These are phyloP conservation scores for Sycophila sp. DNA, from an alignment of 1,140 invertebrate genomes.

Conservation along the genomic window DNA sequence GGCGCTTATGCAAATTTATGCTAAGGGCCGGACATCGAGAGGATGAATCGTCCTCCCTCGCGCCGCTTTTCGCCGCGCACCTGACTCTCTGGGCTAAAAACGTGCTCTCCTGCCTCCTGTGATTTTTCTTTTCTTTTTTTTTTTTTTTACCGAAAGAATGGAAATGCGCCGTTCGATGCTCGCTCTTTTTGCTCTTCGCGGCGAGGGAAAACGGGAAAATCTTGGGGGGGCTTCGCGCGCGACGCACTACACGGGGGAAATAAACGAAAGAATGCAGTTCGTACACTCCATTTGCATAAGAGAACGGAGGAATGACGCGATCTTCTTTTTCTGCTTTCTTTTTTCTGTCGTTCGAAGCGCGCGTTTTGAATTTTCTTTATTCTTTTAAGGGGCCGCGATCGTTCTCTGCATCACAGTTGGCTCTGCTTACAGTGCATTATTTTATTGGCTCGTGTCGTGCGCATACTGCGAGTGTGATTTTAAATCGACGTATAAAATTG, in stretches of 20 bases:
- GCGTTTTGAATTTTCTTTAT: too few species aligned
- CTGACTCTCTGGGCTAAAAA: constrained; percentile 35
- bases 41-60: constrained; percentile 15
- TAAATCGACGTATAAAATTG: background rate
- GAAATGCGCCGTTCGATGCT: background rate
- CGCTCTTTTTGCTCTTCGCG: too few species aligned
- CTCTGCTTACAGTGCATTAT: background rate
- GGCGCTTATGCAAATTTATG: constrained; percentile 51
- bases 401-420: background rate
- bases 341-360: background rate
- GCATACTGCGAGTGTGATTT: background rate
- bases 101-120: background rate
- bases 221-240: background rate
- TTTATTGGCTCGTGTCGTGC: background rate
- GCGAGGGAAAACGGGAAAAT: too few species aligned
- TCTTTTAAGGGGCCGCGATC: background rate
- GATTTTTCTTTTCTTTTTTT: background rate
- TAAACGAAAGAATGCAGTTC: background rate
- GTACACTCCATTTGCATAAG: background rate
- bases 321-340: background rate
- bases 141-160: too few species aligned
- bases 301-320: too few species aligned
- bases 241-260: background rate
- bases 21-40: constrained; percentile 47
- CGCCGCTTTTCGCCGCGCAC: constrained; percentile 18